These are phyloP conservation scores for Callaeas wilsoni DNA, from an alignment of 2,113 vertebrate species.

Conservation along the genomic window DNA sequence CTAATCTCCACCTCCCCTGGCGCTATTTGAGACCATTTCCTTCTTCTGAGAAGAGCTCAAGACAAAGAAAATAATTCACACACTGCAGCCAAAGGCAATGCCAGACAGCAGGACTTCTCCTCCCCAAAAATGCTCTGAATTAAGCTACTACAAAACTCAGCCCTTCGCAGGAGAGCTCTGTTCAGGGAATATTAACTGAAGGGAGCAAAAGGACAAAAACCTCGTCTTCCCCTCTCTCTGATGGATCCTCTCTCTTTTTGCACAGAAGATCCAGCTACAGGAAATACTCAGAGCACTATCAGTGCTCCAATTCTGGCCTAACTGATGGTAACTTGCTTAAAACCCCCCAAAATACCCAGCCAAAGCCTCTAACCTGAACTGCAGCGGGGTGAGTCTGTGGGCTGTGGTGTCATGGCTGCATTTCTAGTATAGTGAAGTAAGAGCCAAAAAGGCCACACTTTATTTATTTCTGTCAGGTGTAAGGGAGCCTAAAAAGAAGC, in stretches of 20 bases:
- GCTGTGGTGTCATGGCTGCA: fast-evolving
- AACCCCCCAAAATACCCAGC: neutral
- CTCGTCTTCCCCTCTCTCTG: neutral
- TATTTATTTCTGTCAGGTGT: neutral
- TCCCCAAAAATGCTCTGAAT: neutral
- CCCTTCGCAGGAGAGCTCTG: neutral
- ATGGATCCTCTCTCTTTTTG: neutral
- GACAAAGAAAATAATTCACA: neutral
- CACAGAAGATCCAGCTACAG: neutral
- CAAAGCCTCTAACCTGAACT: neutral
- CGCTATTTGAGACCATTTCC: neutral
- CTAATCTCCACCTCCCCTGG: neutral
- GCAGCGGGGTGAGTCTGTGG: neutral
- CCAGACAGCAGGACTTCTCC: neutral
- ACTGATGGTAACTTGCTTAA: neutral
- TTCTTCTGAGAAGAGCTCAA: neutral
- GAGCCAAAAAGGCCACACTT: neutral
- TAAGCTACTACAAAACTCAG: neutral
- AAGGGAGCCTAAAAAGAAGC: neutral
- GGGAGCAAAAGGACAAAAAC: neutral
- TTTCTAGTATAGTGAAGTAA: neutral
- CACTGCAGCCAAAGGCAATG: neutral
- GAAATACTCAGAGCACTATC: neutral
- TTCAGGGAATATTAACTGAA: neutral
- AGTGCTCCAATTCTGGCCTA: neutral